Base-by-base conservation (phyloP, 2,113 vertebrate species). In the Phylloscopus trochilus region DNA sequence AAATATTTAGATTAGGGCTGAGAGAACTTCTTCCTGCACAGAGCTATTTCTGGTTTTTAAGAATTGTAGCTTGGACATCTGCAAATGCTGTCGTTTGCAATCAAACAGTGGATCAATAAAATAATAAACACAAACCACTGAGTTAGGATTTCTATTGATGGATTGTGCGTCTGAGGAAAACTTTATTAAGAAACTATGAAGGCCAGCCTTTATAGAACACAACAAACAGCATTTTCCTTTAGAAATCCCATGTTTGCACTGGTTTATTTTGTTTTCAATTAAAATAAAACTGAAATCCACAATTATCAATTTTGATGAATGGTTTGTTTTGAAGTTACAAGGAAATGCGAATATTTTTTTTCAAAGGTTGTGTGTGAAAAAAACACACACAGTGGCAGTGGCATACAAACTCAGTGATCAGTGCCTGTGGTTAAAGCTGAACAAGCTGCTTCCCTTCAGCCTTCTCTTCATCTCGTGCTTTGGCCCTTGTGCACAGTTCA, bases 121-220 rank as follows among this genome's bases (percentile, higher is more conserved):
- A 92, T 96, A 95, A 96, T 96, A 94, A 96, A 91, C 90, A 92
- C 49, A 83, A 83, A 95, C 56, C 72, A 80, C 88, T 90, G 58
- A 89, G 64, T 93, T 89, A 83, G 55, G 46, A 89, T 93, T 93
- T 91, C 41, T 97, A 89, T 91, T 92, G 92, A 94, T 87, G 59
- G 81, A 97, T 86, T 93, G 60, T 87, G 63, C n/a, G 78, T 92
- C 86, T 95, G 63, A 87, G 76, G 41, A 51, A 93, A 95, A 92
- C 59, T 85, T 93, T 68, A 90, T 89, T 90, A 60, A 93, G 92
- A 90, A 93, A 73, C 69, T 69, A 35, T 49, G 60, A 87, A 81
- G 27, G 35, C 55, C 59, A 52, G 37, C 87, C 49, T 20, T 95
- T 92, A 52, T 3, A 80, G 92, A 91, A 95, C 81, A 70, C 35